phyloP scores from a whole-genome alignment of 2,888 invertebrate genomes.

The Drymonia ruficornis region DNA sequence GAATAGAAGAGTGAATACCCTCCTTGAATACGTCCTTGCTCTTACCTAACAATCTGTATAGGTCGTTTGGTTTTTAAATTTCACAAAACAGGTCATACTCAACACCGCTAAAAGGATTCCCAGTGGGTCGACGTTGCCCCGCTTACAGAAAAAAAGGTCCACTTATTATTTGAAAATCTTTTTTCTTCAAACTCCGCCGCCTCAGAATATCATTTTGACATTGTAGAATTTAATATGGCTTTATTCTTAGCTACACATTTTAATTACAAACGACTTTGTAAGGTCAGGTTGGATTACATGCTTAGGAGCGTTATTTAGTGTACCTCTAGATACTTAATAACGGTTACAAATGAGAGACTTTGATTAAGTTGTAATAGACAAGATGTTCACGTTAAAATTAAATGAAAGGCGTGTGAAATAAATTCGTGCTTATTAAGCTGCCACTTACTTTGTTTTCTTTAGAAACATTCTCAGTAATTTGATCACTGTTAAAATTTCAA shows the following conservation, averaged over 20 bases:
- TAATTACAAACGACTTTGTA: constrained; percentile 39
- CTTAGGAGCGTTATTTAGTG: constrained; percentile 22
- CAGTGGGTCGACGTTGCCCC: constrained; percentile 16
- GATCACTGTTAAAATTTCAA: too few species aligned
- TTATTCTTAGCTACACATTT: constrained; percentile 29
- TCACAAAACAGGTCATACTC: constrained; percentile 19
- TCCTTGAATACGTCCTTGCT: too few species aligned
- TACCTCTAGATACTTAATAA: constrained; percentile 25
- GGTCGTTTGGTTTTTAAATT: constrained; percentile 16
- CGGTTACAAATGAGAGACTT: constrained; percentile 19
- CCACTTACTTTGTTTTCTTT: background rate
- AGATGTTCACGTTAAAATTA: background rate
- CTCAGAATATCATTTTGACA: constrained; percentile 34
- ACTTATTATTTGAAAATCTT: constrained; percentile 33
- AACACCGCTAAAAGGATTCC: constrained; percentile 25
- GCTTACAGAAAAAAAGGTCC: constrained; percentile 28
- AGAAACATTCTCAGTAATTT: too few species aligned
- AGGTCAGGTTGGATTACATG: constrained; percentile 31
- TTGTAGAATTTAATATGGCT: constrained; percentile 39
- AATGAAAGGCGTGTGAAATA: background rate
- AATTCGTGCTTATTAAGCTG: background rate
- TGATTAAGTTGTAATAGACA: constrained; percentile 7
- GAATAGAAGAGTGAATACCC: too few species aligned
- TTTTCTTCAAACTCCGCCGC: constrained; percentile 20
- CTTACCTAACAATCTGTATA: too few species aligned